Evolutionary conservation across 2,797 vertebrate genomes (phyloP).

Genomic region (Acomys russatus): DNA sequence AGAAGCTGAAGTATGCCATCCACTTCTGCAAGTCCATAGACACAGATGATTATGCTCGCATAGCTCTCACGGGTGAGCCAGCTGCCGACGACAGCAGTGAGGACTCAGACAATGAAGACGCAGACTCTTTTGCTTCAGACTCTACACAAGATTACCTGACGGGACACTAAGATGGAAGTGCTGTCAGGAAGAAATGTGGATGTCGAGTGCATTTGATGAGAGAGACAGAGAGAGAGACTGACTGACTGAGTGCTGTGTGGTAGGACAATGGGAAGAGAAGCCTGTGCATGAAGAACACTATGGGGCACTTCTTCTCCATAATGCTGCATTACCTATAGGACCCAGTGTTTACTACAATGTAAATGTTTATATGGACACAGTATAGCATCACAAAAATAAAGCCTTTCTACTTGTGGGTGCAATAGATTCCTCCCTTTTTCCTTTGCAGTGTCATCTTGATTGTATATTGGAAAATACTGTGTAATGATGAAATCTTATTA

Average conservation of each 20-base stretch:
- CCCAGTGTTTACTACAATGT: slow-evolving; percentile 92
- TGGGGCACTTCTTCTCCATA: slow-evolving; percentile 78
- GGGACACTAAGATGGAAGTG: slow-evolving; percentile 91
- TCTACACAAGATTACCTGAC: slow-evolving; percentile 99
- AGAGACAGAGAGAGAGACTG: neutral
- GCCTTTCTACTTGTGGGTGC: slow-evolving; percentile 94
- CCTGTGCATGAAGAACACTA: slow-evolving; percentile 81
- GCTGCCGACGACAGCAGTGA: slow-evolving; percentile 98
- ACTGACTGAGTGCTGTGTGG: slow-evolving; percentile 71
- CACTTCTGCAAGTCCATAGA: slow-evolving; percentile 99
- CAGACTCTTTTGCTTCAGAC: slow-evolving; percentile 98
- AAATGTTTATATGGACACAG: slow-evolving; percentile 91
- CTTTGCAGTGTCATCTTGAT: slow-evolving; percentile 89
- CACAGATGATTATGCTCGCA: slow-evolving; percentile 98
- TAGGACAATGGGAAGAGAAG: slow-evolving; percentile 78
- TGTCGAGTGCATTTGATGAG: slow-evolving; percentile 35
- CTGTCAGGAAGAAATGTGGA: neutral
- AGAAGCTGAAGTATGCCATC: slow-evolving; percentile 99
- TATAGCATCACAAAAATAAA: slow-evolving; percentile 87
- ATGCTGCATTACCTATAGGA: slow-evolving; percentile 90
- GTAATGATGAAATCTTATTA: slow-evolving; percentile 91
- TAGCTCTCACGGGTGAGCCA: slow-evolving; percentile 96
- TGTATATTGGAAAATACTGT: slow-evolving; percentile 93
- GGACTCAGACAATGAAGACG: slow-evolving; percentile 98
- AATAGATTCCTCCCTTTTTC: slow-evolving; percentile 84